These are phyloP conservation scores for Spea bombifrons DNA, from an alignment of 2,113 vertebrate species.

Conservation along the genomic window DNA sequence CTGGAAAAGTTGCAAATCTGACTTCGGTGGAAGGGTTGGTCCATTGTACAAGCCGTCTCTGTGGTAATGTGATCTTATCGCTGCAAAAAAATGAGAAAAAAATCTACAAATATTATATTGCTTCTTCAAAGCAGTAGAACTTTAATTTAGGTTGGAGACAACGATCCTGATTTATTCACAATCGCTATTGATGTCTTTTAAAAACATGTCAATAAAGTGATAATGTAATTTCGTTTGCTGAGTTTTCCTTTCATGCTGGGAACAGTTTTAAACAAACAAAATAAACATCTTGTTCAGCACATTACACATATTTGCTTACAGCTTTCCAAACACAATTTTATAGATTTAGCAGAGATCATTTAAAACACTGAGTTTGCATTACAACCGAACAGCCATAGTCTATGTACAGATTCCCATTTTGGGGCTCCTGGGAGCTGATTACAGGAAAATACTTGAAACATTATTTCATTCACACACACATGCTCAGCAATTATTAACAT, in stretches of 20 bases:
- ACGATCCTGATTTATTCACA: conserved; percentile 47
- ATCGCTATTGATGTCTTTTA: conserved; percentile 61
- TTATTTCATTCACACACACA: conserved; percentile 57
- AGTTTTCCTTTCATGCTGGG: conserved; percentile 53
- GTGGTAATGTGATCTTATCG: conserved; percentile 25
- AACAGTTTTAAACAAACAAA: conserved; percentile 56
- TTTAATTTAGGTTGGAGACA: conserved; percentile 36
- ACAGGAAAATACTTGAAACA: conserved; percentile 59
- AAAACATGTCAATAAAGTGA: conserved; percentile 55
- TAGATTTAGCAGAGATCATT: conserved; percentile 21
- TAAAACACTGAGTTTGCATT: conserved; percentile 21
- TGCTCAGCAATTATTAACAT: conserved; percentile 56
- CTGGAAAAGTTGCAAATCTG: too few relatives aligned
- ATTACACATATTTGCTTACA: conserved; percentile 47
- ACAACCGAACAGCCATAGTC: conserved; percentile 27
- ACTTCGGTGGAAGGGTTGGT: too few relatives aligned
- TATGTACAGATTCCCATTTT: conserved; percentile 56
- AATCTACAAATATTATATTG: conserved; percentile 23
- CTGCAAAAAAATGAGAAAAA: conserved; percentile 24
- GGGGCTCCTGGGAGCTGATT: conserved; percentile 60
- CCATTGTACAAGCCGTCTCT: neutral
- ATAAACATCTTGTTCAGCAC: conserved; percentile 50
- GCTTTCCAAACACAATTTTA: conserved; percentile 35
- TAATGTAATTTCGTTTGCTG: conserved; percentile 55
- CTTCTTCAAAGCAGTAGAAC: conserved; percentile 9